These are phyloP conservation scores for Drosophila flavopinicola DNA, from an alignment of 2,888 invertebrate species.

Conservation along the genomic window DNA sequence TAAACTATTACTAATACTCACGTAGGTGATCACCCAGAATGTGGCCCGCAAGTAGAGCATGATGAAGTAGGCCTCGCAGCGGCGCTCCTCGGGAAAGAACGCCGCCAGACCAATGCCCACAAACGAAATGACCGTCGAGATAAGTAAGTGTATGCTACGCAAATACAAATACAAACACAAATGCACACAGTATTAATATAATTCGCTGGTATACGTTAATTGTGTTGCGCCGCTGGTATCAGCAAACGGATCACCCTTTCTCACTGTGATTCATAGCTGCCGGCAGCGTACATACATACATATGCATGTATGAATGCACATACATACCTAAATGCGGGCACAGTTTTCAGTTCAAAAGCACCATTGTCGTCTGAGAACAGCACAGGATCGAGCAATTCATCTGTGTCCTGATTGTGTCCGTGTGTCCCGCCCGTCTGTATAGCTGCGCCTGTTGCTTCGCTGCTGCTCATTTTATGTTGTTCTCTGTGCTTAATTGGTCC, in stretches of 20 bases:
- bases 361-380: slow-evolving; percentile 76
- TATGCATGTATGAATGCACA: too few species aligned
- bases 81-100: slow-evolving; percentile 80
- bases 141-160: slow-evolving; percentile 80
- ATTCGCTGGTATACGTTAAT: slow-evolving; percentile 22
- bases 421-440: slow-evolving; percentile 41
- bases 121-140: slow-evolving; percentile 82
- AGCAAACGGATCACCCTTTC: slow-evolving; percentile 28
- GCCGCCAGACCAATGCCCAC: slow-evolving; percentile 80
- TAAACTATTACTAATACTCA: slow-evolving; percentile 74
- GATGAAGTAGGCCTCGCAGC: slow-evolving; percentile 86
- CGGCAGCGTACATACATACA: slow-evolving; percentile 22
- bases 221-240: slow-evolving; percentile 31
- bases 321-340: slow-evolving; percentile 82
- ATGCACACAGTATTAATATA: not conserved
- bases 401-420: slow-evolving; percentile 61
- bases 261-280: slow-evolving; percentile 54
- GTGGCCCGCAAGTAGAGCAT: slow-evolving; percentile 86
- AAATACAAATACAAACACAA: slow-evolving; percentile 4
- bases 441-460: slow-evolving; percentile 42
- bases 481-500: not conserved
- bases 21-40: slow-evolving; percentile 87
- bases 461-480: slow-evolving; percentile 27
- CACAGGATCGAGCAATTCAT: slow-evolving; percentile 81
- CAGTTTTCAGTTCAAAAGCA: slow-evolving; percentile 80